These are phyloP conservation scores for Carduelis carduelis DNA, from an alignment of 2,797 vertebrate genomes.

Conservation along the genomic window DNA sequence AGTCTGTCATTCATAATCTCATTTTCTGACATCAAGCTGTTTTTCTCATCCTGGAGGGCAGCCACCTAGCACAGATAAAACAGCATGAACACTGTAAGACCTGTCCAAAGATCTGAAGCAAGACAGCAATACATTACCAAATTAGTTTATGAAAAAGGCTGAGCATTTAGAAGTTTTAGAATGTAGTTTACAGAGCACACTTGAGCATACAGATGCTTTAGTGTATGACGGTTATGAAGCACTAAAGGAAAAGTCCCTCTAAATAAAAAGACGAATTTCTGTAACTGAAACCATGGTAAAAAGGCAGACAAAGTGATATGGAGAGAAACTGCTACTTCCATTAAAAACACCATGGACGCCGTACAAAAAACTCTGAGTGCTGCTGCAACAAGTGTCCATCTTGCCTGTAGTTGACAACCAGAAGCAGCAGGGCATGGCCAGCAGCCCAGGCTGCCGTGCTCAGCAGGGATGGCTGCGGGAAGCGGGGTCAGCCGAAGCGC, in stretches of 20 bases:
- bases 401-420: background rate
- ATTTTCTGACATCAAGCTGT: slow-evolving; percentile 92
- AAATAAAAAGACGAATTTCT: background rate
- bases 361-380: background rate
- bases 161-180: background rate
- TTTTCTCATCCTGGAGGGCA: slow-evolving; percentile 92
- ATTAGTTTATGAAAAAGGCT: slow-evolving; percentile 22
- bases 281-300: background rate
- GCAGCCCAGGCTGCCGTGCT: slow-evolving; percentile 15
- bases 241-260: background rate
- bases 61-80: slow-evolving; percentile 82
- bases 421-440: slow-evolving; percentile 15
- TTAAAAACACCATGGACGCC: background rate
- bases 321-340: background rate
- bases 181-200: slow-evolving; percentile 27
- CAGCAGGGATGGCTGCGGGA: background rate
- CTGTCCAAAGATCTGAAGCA: background rate
- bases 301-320: background rate
- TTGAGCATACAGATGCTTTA: slow-evolving; percentile 37
- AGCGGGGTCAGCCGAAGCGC: slow-evolving; percentile 10
- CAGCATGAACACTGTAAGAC: background rate
- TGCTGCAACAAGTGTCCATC: background rate
- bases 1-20: slow-evolving; percentile 91
- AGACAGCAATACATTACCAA: background rate
- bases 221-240: slow-evolving; percentile 37